Conservation (phyloP, 2,113 vertebrate species). For the Oryzias javanicus region DNA sequence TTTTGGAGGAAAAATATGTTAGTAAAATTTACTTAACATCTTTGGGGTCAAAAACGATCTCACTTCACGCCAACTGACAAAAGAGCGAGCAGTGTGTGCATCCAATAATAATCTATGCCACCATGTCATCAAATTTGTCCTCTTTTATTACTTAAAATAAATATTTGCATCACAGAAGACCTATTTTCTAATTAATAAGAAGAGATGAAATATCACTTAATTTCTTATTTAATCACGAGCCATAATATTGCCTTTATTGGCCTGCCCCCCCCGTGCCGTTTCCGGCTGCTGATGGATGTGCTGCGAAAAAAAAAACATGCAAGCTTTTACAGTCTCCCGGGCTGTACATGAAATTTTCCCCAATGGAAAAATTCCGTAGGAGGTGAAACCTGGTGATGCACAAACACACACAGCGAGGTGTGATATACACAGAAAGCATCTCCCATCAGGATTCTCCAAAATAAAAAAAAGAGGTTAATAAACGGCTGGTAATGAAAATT, state of each 20-base stretch:
- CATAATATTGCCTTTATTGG: constrained; percentile 75
- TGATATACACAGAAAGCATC: constrained; percentile 18
- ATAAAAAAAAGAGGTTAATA: constrained; percentile 65
- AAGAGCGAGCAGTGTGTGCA: no score
- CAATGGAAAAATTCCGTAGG: constrained; percentile 42
- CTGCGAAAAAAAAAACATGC: constrained; percentile 62
- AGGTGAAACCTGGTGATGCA: constrained; percentile 22
- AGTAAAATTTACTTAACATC: no score
- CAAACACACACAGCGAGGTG: constrained; percentile 14
- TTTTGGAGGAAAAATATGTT: no score
- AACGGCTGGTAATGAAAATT: constrained; percentile 69
- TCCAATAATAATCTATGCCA: constrained; percentile 43
- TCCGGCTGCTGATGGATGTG: constrained; percentile 66
- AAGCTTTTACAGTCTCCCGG: constrained; percentile 67
- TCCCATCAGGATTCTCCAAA: constrained; percentile 28
- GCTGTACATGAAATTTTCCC: constrained; percentile 56
- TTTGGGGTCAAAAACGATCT: no score
- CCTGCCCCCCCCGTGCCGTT: constrained; percentile 64
- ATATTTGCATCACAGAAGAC: constrained; percentile 65
- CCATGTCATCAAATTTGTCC: constrained; percentile 45
- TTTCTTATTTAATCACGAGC: constrained; percentile 81
- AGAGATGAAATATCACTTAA: constrained; percentile 81
- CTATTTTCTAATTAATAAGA: constrained; percentile 77
- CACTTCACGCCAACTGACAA: no score
- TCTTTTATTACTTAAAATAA: constrained; percentile 57